Percentiles rank a stretch among this genome's conserved stretches.
Evolutionary conservation across 2,888 invertebrate species (phyloP).

Genomic region (Halictus ligatus): DNA sequence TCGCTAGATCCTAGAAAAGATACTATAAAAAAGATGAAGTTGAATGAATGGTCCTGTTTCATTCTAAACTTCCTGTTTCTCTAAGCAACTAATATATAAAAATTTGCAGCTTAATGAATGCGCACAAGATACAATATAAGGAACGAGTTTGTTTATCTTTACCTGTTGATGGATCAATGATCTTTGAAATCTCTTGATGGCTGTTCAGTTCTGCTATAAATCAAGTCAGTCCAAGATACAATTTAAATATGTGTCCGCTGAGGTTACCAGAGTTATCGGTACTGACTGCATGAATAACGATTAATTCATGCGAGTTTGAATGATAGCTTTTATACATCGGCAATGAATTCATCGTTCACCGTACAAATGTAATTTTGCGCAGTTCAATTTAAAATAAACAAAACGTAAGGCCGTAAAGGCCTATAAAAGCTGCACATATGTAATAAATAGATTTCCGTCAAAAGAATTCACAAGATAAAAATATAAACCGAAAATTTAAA

Average conservation of each 20-base stretch:
- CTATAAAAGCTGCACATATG: not conserved
- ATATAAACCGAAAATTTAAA: not conserved
- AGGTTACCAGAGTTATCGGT: constrained; percentile 24
- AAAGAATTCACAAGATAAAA: not conserved
- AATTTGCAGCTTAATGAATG: not conserved
- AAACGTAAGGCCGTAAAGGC: not conserved
- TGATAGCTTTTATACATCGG: constrained; percentile 6
- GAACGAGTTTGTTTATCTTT: not conserved
- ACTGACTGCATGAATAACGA: constrained; percentile 27
- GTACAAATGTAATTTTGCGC: not conserved
- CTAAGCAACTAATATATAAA: not conserved
- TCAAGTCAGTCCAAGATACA: not conserved
- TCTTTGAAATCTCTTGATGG: not conserved
- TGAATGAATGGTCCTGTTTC: not conserved
- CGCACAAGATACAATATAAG: not conserved
- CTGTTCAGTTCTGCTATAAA: not conserved
- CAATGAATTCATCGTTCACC: constrained; percentile 18
- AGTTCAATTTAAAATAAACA: not conserved
- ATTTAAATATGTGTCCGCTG: constrained; percentile 23
- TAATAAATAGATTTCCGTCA: not conserved
- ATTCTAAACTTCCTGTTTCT: too few species aligned
- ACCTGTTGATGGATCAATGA: not conserved
- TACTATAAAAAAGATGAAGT: not conserved
- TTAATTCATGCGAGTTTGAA: constrained; percentile 22
- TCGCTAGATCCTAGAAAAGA: too few species aligned